Evolutionary conservation across 2,888 invertebrate species (phyloP), one percentile per base, ranked within the genome.

Genomic region (Monopis laevigella): DNA sequence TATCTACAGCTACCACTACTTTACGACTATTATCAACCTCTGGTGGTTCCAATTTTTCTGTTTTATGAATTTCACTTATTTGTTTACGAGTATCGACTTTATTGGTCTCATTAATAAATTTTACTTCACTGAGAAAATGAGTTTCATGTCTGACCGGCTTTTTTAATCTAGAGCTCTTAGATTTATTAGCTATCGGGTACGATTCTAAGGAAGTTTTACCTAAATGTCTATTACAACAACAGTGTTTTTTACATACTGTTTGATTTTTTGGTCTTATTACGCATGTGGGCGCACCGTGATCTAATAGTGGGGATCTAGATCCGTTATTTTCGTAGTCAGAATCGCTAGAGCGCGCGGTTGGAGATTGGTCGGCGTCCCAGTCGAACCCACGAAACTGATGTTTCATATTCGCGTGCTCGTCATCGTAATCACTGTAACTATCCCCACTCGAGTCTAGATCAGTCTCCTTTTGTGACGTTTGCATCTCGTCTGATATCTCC

Each of bases 401-500:
- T 16, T 46, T 48, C 45, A 50, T 47, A 27, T 45, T 50, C 40
- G 63, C 65, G 48, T 84, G 84, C 46, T 84, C 83, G 45, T 83
- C 85, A 46, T 87, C 86, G 50, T 83, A 84, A 56, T 86, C 85
- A 45, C 84, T 84, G 50, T 85, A 86, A 45, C 85, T 85, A 50
- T 83, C 82, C 14, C 82, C 84, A 34, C 82, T 80, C 0, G 85
- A 86, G 50, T 83, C 82, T 45, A 85, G 54, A 54, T 86, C 86
- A 0, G 85, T 85, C 54, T 86, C 86, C 30, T 85, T 85, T 50
- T 86, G 86, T 1, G 85, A 86, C 7, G 85, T 86, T 58, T 86
- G 86, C 74, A 86, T 88, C 64, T 92, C 92, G 55, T 91, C 92
- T 0, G 89, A 88, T 59, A 91, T 91, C 69, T 93, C 93, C 1